A percentile compares a stretch with the other conserved stretches of the same genome.
phyloP scores from a whole-genome alignment of 2,113 vertebrate species.

The Mormyrus iriodes region DNA sequence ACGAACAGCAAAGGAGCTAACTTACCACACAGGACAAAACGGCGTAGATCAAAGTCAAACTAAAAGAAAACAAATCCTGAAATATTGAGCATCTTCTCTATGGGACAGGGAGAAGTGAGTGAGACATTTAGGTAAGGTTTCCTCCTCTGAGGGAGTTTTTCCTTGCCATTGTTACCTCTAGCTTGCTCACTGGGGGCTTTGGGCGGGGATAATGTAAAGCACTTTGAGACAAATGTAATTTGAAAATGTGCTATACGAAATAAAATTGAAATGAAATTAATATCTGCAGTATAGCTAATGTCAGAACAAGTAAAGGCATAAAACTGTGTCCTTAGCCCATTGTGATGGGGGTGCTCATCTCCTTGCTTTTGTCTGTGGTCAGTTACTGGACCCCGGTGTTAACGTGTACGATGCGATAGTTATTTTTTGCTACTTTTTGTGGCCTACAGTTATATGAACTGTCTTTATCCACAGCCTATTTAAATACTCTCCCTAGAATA shows the following conservation, averaged over 20 bases:
- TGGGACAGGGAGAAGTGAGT: background rate
- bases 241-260: background rate
- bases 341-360: background rate
- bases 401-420: background rate
- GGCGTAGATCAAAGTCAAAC: background rate
- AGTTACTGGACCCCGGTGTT: background rate
- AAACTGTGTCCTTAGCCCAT: background rate
- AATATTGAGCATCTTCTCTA: background rate
- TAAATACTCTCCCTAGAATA: background rate
- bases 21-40: background rate
- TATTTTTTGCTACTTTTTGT: background rate
- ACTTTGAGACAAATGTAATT: background rate
- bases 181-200: background rate
- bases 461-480: background rate
- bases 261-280: background rate
- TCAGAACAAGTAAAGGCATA: background rate
- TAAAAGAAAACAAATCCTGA: background rate
- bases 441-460: background rate
- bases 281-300: background rate
- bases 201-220: background rate
- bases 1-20: background rate
- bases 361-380: background rate
- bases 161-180: background rate
- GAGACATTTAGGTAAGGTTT: background rate
- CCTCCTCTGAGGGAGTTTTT: background rate